Percentiles rank a stretch among this genome's conserved stretches.
Evolutionary conservation across 2,113 vertebrate genomes (phyloP).

Genomic region (Paratilapia polleni): DNA sequence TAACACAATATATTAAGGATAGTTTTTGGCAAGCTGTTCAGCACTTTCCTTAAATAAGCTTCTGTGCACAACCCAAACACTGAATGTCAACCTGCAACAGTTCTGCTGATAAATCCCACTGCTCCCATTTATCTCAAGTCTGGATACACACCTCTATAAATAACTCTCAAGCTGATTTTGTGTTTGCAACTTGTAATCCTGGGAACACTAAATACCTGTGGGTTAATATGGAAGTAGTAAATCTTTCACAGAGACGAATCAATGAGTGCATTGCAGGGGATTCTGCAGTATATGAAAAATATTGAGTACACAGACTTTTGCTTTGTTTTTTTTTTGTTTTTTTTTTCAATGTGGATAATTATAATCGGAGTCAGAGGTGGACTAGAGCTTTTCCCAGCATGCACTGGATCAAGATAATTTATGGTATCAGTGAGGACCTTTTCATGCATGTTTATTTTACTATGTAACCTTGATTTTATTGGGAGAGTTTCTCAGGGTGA

Average conservation of each 20-base stretch:
- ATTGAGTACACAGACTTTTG: conserved; percentile 1
- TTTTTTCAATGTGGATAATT: background rate
- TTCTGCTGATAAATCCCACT: conserved; percentile 36
- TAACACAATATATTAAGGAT: background rate
- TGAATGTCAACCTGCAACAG: conserved; percentile 9
- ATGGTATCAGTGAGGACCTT: background rate
- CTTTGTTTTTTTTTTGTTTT: background rate
- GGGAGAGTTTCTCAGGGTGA: background rate
- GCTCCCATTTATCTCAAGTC: conserved; percentile 30
- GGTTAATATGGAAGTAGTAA: conserved; percentile 19
- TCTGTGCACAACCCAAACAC: background rate
- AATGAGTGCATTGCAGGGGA: background rate
- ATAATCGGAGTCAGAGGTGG: background rate
- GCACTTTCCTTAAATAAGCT: background rate
- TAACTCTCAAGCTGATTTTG: conserved; percentile 32
- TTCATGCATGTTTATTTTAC: background rate
- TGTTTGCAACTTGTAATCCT: conserved; percentile 61
- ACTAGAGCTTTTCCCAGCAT: background rate
- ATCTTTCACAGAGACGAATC: conserved; percentile 26
- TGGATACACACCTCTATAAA: conserved; percentile 30
- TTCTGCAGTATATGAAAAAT: background rate
- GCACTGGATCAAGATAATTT: conserved; percentile 1
- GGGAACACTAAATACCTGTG: conserved; percentile 39
- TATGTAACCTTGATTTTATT: background rate
- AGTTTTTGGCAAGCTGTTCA: background rate